These are phyloP conservation scores for Myopa testacea DNA, from an alignment of 2,888 invertebrate genomes.

Conservation along the genomic window DNA sequence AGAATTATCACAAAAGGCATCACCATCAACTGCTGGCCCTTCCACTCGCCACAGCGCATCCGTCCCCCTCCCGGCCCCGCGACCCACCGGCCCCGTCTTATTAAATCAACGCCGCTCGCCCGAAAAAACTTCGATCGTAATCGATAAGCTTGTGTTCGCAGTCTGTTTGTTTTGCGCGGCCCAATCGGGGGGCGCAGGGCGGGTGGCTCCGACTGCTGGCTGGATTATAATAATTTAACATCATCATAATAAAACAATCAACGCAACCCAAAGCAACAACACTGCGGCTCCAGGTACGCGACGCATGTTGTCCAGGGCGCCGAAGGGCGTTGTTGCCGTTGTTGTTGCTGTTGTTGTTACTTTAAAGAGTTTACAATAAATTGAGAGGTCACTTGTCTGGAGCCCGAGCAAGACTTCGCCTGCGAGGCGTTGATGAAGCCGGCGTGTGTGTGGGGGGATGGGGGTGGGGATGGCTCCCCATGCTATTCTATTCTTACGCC, in stretches of 20 bases:
- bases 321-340: constrained; percentile 43
- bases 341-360: constrained; percentile 52
- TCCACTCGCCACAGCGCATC: not conserved
- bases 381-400: constrained; percentile 62
- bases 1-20: constrained; percentile 66
- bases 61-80: constrained; percentile 23
- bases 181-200: not conserved
- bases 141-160: constrained; percentile 49
- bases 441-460: not conserved
- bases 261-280: constrained; percentile 54
- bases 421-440: constrained; percentile 1
- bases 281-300: constrained; percentile 3
- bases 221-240: constrained; percentile 67
- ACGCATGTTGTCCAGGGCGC: constrained; percentile 35
- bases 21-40: constrained; percentile 41
- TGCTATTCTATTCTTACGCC: constrained; percentile 56
- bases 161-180: constrained; percentile 31
- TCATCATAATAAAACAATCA: constrained; percentile 67
- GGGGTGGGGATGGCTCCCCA: not conserved
- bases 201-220: constrained; percentile 54
- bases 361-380: constrained; percentile 56
- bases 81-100: constrained; percentile 14
- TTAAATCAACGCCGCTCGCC: constrained; percentile 28
- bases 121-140: constrained; percentile 47
- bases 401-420: not conserved